Evolutionary conservation across 2,797 vertebrate genomes (phyloP), one percentile per base, ranked within the genome.

Genomic region (Mionectes olivaceus): DNA sequence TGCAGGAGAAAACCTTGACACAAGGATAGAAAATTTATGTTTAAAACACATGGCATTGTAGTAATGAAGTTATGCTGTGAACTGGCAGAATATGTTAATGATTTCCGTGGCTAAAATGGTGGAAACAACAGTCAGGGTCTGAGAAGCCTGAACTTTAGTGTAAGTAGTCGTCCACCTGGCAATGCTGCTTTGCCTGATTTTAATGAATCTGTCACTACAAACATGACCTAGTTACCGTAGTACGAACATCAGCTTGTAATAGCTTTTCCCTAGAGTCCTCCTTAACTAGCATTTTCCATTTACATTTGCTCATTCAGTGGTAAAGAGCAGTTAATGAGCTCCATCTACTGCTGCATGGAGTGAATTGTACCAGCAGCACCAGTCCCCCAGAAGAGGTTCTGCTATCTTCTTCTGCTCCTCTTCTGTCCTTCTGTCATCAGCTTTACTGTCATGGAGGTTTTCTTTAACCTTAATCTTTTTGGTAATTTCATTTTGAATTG

Each of bases 271-370:
- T 5, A 0, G 91, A 79, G 91, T 7, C 41, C 33, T 86, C 75
- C 79, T n/a, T 49, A 70, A 64, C 60, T 2, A 64, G 47, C 25
- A 10, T 69, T 90, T 75, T 53, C 88, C 88, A 68, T 83, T 87
- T 64, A 4, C 35, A 12, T 37, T 44, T 6, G 53, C 33, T 73
- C 46, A 5, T 33, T 78, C 35, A 4, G 0, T 22, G 86, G 39
- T 22, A 59, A 86, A 95, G 93, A 90, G 89, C 37, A 93, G 96
- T 92, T 96, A 92, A 82, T 96, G 86, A 91, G 96, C 94, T 94
- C 94, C 96, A 94, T 83, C 95, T 96, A 60, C 94, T 46, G 94
- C 92, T 92, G 63, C 69, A 11, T 2, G 32, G 28, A 19, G 64
- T 5, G 94, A 94, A 96, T 14, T 83, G 94, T 80, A 25, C 59